phyloP scores from a whole-genome alignment of 2,797 vertebrate genomes.

The Bovichtus variegatus region DNA sequence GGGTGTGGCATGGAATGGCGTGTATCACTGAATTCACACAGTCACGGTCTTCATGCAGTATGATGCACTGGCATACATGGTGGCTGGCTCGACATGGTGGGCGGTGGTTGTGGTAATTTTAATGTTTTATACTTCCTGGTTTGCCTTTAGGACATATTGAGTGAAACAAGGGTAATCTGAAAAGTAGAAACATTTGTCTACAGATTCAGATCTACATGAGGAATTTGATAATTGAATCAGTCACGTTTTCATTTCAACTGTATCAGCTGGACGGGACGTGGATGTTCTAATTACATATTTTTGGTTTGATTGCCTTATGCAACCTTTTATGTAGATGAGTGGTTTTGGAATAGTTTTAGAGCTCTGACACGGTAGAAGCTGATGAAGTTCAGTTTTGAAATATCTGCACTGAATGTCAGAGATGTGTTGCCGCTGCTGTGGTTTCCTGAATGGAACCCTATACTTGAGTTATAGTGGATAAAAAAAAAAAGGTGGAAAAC shows the following conservation, averaged over 20 bases:
- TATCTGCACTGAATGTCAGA: background rate
- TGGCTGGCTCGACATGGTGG: background rate
- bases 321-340: background rate
- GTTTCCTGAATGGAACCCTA: background rate
- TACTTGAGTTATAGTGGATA: background rate
- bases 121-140: background rate
- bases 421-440: constrained; percentile 5
- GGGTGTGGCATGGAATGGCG: constrained; percentile 36
- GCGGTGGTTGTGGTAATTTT: background rate
- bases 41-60: background rate
- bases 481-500: background rate
- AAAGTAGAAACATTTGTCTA: too few species aligned
- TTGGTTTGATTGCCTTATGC: background rate
- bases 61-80: background rate
- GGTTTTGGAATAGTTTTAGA: background rate
- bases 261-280: background rate
- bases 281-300: background rate
- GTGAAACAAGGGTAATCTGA: background rate
- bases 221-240: background rate
- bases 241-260: background rate
- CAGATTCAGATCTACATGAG: background rate
- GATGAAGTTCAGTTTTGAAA: constrained; percentile 11
- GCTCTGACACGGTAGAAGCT: background rate
- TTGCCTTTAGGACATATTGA: background rate
- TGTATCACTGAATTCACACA: background rate